These are phyloP conservation scores for Tenthredo scrophulariae DNA, from an alignment of 2,888 invertebrate species.

Conservation along the genomic window DNA sequence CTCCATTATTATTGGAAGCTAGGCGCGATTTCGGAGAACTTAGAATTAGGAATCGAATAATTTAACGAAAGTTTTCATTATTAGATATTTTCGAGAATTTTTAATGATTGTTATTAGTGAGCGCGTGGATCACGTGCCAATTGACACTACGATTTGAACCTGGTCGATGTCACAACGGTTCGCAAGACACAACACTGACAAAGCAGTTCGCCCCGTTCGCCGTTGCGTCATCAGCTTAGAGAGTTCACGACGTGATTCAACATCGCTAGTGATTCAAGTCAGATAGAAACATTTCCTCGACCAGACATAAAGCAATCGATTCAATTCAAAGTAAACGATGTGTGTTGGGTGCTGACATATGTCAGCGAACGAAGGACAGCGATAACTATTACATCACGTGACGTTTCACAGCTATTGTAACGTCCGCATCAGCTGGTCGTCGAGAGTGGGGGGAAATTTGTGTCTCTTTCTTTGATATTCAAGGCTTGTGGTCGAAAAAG, in stretches of 20 bases:
- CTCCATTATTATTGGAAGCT: slow-evolving; percentile 16
- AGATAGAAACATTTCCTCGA: background rate
- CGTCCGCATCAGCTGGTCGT: too few species aligned
- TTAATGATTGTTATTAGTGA: background rate
- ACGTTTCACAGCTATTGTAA: background rate
- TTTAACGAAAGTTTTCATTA: background rate
- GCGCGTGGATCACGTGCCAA: background rate
- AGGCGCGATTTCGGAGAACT: background rate
- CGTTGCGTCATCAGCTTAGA: background rate
- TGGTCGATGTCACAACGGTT: background rate
- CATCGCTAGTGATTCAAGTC: background rate
- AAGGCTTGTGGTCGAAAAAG: too few species aligned
- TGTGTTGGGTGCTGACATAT: background rate
- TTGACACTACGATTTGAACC: slow-evolving; percentile 2
- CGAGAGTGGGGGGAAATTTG: too few species aligned
- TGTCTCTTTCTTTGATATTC: too few species aligned
- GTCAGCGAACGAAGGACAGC: background rate
- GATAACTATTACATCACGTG: background rate
- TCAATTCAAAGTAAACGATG: background rate
- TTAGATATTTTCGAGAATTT: background rate
- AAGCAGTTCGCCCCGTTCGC: background rate
- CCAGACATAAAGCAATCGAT: background rate
- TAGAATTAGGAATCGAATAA: background rate
- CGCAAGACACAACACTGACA: background rate
- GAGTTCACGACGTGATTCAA: slow-evolving; percentile 25